Conservation (phyloP, 2,113 vertebrate genomes). For the Pteropus alecto region DNA sequence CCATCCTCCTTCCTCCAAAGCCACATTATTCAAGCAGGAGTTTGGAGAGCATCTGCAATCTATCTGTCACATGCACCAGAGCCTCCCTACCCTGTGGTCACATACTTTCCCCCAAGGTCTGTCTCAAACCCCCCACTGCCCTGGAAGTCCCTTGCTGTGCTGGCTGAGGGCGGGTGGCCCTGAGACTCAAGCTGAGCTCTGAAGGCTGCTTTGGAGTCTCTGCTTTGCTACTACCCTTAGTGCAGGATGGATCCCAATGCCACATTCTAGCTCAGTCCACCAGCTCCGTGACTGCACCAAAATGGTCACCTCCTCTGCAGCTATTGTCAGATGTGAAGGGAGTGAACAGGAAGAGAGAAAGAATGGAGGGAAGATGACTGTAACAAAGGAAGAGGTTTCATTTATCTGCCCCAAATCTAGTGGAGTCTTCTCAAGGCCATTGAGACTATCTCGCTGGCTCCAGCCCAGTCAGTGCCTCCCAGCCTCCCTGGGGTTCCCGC, state of each 20-base stretch:
- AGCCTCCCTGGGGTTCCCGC: background rate
- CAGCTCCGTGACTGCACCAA: background rate
- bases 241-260: background rate
- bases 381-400: background rate
- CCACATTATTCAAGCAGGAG: background rate
- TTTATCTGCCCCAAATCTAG: background rate
- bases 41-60: background rate
- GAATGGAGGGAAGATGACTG: background rate
- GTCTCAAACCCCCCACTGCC: background rate
- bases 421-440: background rate
- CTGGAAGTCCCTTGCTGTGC: background rate
- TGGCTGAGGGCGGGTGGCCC: background rate
- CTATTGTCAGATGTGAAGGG: background rate
- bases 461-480: background rate
- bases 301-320: background rate
- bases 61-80: background rate
- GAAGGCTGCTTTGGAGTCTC: background rate
- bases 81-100: background rate
- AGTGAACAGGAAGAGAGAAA: background rate
- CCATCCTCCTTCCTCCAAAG: background rate
- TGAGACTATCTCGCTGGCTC: background rate
- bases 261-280: background rate
- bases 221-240: background rate
- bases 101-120: background rate
- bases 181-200: background rate